Conservation (phyloP, 2,888 invertebrate species). For the Cantharis flavilabris region DNA sequence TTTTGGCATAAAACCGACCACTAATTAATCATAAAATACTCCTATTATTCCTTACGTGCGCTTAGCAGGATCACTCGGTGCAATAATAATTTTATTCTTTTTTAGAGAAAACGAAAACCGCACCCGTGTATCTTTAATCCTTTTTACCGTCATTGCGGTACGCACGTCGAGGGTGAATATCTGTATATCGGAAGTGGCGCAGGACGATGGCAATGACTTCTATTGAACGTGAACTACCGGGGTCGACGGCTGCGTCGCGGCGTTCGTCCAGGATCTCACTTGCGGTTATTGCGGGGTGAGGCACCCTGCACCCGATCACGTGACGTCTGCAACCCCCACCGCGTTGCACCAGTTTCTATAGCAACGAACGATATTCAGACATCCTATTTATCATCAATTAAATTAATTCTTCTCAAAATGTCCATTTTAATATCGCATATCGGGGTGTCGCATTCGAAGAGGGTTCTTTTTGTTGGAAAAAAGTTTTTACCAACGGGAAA, state of each 20-base stretch:
- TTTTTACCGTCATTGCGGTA: constrained; percentile 25
- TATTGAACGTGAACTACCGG: constrained; percentile 63
- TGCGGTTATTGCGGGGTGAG: constrained; percentile 48
- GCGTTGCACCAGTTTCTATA: constrained; percentile 41
- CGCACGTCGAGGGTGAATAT: constrained; percentile 32
- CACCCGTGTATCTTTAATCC: constrained; percentile 30
- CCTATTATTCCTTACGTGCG: too few relatives aligned
- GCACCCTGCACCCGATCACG: constrained; percentile 38
- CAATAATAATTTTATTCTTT: neutral
- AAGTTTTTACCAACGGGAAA: neutral
- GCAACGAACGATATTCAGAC: constrained; percentile 34
- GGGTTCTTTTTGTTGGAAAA: neutral
- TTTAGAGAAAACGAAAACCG: constrained; percentile 16
- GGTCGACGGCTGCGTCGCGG: constrained; percentile 52
- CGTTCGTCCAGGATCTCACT: constrained; percentile 48
- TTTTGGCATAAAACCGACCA: too few relatives aligned
- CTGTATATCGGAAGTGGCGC: constrained; percentile 35
- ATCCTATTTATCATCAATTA: constrained; percentile 22
- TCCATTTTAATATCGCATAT: neutral
- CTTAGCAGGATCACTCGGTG: too few relatives aligned
- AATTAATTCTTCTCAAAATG: neutral
- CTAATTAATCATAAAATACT: too few relatives aligned
- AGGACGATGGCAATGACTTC: constrained; percentile 55
- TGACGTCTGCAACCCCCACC: constrained; percentile 45
- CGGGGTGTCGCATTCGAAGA: neutral